Base-by-base conservation (phyloP, 1,140 invertebrate genomes). In the Sarcophaga bullata region DNA sequence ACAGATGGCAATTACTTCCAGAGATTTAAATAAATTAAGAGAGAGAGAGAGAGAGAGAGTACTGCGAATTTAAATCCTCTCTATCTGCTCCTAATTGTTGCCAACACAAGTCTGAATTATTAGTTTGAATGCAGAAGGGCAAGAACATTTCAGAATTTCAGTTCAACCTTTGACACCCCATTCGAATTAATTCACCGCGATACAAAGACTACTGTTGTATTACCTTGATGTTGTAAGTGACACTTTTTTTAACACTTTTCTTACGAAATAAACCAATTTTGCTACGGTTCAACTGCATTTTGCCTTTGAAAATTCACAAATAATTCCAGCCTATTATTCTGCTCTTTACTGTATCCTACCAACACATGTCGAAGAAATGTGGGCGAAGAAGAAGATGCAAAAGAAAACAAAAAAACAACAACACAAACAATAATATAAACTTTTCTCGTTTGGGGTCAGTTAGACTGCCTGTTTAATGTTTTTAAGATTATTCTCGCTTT, bases 381-480 rank as follows among this genome's bases (percentile, higher is more conserved):
- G 5, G 52, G 52, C 9, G 15, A 54, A 54, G 15, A 54, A 54
- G 10, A 11, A 3, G 9, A 11, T n/a, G n/a, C n/a, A n/a, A n/a
- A n/a, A n/a, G n/a, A n/a, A n/a, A n/a, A n/a, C n/a, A n/a, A 15
- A 2, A 7, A 15, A 15, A 62, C 1, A 62, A 17, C 15, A 73
- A 73, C 47, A 46, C 68, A 49, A 76, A 76, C 15, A 48, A 48
- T n/a, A 10, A 15, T 17, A 76, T 17, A 76, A 76, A 76, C 47
- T 76, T 76, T 76, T 48, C 47, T 78, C 75, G 75, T 78, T 78
- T 78, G 75, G 75, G 75, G 75, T 78, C 75, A 78, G 75, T 78
- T 78, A 19, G 48, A 50, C 75, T 50, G 75, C 75, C 75, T 78
- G 75, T 78, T 78, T 78, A 78, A 78, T 78, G 75, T 78, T 78